Percentiles rank a stretch among this genome's conserved stretches.
Conservation (phyloP, 1,140 invertebrate species). For the Leptinotarsa lineolata region DNA sequence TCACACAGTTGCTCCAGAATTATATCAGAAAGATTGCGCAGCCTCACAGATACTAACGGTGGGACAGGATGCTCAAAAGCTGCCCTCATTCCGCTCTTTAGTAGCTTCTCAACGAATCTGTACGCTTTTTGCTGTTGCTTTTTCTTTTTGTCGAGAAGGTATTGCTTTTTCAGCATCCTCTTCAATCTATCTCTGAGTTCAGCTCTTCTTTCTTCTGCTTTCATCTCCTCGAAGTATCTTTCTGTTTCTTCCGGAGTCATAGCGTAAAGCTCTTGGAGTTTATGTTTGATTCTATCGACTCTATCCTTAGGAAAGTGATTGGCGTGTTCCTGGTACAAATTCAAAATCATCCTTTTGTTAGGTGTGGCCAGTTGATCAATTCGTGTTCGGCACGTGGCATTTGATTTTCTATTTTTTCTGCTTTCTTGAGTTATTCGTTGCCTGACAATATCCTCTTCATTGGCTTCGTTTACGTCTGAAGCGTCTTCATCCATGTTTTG, state of each 20-base stretch:
- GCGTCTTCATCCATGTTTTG: slow-evolving; percentile 12
- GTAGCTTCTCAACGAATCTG: slow-evolving; percentile 36
- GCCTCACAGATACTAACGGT: slow-evolving; percentile 44
- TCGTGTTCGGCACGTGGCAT: slow-evolving; percentile 38
- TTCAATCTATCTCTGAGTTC: slow-evolving; percentile 37
- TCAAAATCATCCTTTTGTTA: slow-evolving; percentile 40
- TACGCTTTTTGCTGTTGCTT: slow-evolving; percentile 41
- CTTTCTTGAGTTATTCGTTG: slow-evolving; percentile 3
- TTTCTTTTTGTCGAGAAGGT: slow-evolving; percentile 30
- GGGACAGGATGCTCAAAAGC: slow-evolving; percentile 42
- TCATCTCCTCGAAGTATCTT: slow-evolving; percentile 46
- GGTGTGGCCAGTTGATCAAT: slow-evolving; percentile 47
- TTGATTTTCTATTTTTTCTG: slow-evolving; percentile 4
- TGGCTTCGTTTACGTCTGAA: neutral
- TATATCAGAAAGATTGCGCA: slow-evolving; percentile 46
- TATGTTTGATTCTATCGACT: slow-evolving; percentile 39
- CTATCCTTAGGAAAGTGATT: slow-evolving; percentile 40
- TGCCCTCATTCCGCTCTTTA: slow-evolving; percentile 36
- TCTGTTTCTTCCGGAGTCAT: slow-evolving; percentile 51
- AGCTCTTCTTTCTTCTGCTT: slow-evolving; percentile 29
- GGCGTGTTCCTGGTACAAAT: slow-evolving; percentile 40
- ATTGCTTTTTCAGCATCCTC: slow-evolving; percentile 32
- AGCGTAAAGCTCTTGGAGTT: slow-evolving; percentile 46
- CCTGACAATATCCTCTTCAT: neutral
- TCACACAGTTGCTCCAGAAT: slow-evolving; percentile 47